Evolutionary conservation across 2,113 vertebrate genomes (phyloP).

Genomic region (Eurypyga helias): DNA sequence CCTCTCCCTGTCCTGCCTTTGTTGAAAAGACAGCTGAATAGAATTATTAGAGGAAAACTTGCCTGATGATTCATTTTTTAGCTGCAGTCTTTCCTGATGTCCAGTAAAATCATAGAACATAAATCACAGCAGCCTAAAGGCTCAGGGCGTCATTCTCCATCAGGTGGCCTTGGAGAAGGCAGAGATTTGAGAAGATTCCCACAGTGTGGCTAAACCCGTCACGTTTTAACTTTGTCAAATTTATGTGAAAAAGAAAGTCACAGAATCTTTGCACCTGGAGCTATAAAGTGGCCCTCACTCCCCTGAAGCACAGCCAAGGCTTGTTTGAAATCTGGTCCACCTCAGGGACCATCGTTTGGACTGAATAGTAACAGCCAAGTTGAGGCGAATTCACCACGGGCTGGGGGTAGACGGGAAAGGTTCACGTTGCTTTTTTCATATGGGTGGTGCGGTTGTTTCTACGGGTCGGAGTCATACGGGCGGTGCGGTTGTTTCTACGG

Average conservation of each 20-base stretch:
- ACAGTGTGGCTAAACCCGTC: background rate
- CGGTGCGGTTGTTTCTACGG: background rate
- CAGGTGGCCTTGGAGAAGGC: conserved; percentile 23
- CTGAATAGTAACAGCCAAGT: conserved; percentile 1
- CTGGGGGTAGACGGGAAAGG: background rate
- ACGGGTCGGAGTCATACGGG: rapidly evolving
- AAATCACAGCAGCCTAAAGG: background rate
- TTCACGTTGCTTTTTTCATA: background rate
- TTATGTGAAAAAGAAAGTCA: background rate
- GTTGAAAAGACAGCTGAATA: conserved; percentile 29
- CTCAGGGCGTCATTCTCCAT: background rate
- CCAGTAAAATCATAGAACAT: conserved; percentile 12
- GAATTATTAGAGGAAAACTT: background rate
- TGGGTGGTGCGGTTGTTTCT: rapidly evolving
- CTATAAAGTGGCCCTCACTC: background rate
- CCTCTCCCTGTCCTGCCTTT: conserved; percentile 21
- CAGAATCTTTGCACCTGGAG: conserved; percentile 5
- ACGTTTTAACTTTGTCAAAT: background rate
- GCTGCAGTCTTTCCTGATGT: background rate
- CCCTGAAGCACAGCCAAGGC: conserved; percentile 4
- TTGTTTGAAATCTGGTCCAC: conserved; percentile 26
- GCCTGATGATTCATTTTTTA: background rate
- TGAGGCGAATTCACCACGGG: background rate
- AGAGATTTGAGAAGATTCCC: conserved; percentile 11
- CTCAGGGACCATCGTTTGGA: background rate